Base-by-base conservation (phyloP, 2,888 invertebrate species). In the Dichetophora obliterata region DNA sequence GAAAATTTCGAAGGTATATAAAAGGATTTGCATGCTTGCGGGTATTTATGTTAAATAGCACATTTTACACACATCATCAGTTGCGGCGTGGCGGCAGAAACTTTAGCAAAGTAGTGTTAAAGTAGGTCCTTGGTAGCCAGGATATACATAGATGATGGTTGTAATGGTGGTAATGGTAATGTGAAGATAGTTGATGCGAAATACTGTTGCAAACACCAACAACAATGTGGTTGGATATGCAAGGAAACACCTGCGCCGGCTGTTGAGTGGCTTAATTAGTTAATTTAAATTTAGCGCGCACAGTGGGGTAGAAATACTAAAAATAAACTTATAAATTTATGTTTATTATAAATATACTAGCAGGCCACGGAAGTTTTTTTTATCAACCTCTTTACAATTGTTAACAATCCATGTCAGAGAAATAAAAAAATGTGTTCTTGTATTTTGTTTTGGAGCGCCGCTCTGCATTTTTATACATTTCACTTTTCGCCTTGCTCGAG, bases 11-110 rank as follows among this genome's bases (percentile, higher is more conserved):
- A n/a, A 16, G 48, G 72, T 72, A 61, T 61, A 37, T 48, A 76
- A 83, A 84, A 83, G 82, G 86, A 85, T 86, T 87, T 86, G 84
- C 84, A 81, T 83, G 84, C 86, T 84, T 79, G 83, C 83, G 84
- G 85, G 75, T 85, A 86, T 85, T 86, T 84, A 74, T 82, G 82
- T 85, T 85, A 85, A 86, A 84, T 82, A 82, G 79, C 76, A 77
- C 79, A 81, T 83, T 81, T 79, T 65, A 75, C 73, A 76, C 77
- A 66, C 69, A 59, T 77, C 78, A 78, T 63, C 68, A 66, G 66
- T 74, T 65, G 57, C 34, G 65, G 63, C 34, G 14, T 14, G 57
- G 71, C 75, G 22, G 65, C 61, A 43, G 76, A 50, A 57, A 34
- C 59, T 5, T 59, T 9, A 69, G 16, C 16, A 50, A 1, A 37